A percentile compares a stretch with the other conserved stretches of the same genome.
phyloP scores from a whole-genome alignment of 2,797 vertebrate species.

The Orientallactaga sibirica region DNA sequence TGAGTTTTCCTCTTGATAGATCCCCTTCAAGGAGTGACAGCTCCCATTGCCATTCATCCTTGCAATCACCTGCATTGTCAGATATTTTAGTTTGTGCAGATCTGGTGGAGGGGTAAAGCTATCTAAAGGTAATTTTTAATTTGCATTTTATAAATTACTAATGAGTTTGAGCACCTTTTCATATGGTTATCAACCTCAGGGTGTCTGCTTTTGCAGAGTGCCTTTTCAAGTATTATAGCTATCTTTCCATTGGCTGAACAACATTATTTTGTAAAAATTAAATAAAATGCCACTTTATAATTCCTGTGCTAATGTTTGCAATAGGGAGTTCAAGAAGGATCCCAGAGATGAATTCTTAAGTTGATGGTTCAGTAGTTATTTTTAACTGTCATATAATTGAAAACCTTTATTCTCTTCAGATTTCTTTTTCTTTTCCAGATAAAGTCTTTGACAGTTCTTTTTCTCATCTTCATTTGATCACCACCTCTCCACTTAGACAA shows the following conservation, averaged over 20 bases:
- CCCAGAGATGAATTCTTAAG: constrained; percentile 74
- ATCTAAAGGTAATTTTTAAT: constrained; percentile 73
- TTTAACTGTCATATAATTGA: constrained; percentile 67
- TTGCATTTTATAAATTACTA: constrained; percentile 62
- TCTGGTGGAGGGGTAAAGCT: constrained; percentile 10
- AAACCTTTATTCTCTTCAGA: constrained; percentile 67
- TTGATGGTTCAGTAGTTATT: constrained; percentile 72
- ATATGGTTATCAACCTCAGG: constrained; percentile 46
- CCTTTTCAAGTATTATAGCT: constrained; percentile 14
- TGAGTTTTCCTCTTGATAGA: background rate
- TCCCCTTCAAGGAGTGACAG: background rate
- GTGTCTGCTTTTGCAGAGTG: constrained; percentile 7
- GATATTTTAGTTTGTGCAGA: constrained; percentile 52
- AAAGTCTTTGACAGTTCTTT: constrained; percentile 77
- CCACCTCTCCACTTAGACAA: background rate
- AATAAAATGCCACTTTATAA: constrained; percentile 18
- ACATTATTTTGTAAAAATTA: constrained; percentile 31
- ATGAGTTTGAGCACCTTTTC: constrained; percentile 45
- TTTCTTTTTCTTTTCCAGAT: constrained; percentile 69
- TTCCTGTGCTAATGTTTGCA: constrained; percentile 54
- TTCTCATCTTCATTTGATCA: constrained; percentile 60
- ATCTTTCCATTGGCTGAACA: constrained; percentile 45
- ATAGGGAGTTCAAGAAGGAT: constrained; percentile 67
- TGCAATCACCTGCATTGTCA: constrained; percentile 21
- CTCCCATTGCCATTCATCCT: background rate